Percentiles rank a stretch among this genome's conserved stretches.
Conservation (phyloP, 2,113 vertebrate species). For the Sitta europaea region DNA sequence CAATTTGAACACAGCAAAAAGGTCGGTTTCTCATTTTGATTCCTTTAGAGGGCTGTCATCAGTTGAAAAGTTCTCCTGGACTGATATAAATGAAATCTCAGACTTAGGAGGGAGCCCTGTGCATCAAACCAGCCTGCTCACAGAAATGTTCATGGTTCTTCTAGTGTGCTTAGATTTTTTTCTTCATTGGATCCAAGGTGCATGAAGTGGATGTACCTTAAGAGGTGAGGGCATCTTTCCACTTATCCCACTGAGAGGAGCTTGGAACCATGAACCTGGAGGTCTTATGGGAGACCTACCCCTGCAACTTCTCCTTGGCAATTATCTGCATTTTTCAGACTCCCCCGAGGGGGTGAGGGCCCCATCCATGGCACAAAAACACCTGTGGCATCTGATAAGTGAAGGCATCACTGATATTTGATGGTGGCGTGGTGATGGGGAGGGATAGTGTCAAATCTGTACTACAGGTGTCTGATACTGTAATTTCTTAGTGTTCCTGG, state of each 20-base stretch:
- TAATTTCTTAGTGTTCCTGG: background rate
- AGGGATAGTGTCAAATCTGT: background rate
- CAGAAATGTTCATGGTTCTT: background rate
- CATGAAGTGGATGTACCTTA: background rate
- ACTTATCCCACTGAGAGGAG: background rate
- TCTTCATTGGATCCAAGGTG: background rate
- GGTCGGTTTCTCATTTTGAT: background rate
- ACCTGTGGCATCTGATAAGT: background rate
- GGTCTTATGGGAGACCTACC: background rate
- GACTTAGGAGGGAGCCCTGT: background rate
- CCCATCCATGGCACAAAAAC: background rate
- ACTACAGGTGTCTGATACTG: background rate
- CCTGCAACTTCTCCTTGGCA: background rate
- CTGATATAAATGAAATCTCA: background rate
- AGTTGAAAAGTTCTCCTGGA: background rate
- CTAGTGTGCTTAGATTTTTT: background rate
- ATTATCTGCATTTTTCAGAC: background rate
- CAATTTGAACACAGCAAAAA: background rate
- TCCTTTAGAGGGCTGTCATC: background rate
- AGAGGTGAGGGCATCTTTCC: background rate
- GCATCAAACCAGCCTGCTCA: background rate
- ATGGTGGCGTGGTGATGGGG: background rate
- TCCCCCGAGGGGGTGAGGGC: background rate
- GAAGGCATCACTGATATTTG: background rate
- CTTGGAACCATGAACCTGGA: background rate